Base-by-base conservation (phyloP, 2,888 invertebrate genomes). In the Ditylenchus weischeri region DNA sequence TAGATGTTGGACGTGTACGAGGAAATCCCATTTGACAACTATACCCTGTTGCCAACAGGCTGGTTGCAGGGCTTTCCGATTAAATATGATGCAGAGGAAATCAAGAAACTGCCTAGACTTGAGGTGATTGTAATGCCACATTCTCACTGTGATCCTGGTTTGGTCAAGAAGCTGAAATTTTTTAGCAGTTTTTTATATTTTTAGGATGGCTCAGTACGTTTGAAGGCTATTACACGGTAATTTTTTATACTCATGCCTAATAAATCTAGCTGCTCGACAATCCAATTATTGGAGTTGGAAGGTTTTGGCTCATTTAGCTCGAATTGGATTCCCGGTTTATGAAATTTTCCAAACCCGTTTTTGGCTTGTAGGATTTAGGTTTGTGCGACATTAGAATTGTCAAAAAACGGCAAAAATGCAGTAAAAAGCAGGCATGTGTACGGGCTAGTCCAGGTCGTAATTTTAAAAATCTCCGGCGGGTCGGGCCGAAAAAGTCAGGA, bases 41-140 rank as follows among this genome's bases (percentile, higher is more conserved):
- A 43, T 15, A 43, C 43, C 2, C 43, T 43, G 15, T 43, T 43
- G 8, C 86, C 88, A 18, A 92, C 98, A 84, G 98, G 98, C 0
- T 98, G 98, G 98, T 98, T 95, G 83, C 98, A 99, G 85, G 98
- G 90, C 6, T 98, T 92, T 91, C 88, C 90, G 74, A 89, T 98
- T n/a, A 88, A 80, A n/a, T 86, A 87, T 73, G 88, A 90, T 79
- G 87, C 88, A 11, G 86, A 88, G 23, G 65, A 69, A 49, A 73
- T 77, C 23, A 50, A 65, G 18, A 21, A 64, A 7, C 72, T 76
- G 13, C 69, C 71, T 7, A 48, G 68, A 82, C 86, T 98, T 0
- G 90, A 91, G 86, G 91, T 98, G 0, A 91, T 93, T 84, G 91
- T 98, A 18, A 89, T 98, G 7, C 96, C 98, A 0, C 98, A 98